Conservation (phyloP, 2,797 vertebrate genomes). For the Bucorvus abyssinicus region DNA sequence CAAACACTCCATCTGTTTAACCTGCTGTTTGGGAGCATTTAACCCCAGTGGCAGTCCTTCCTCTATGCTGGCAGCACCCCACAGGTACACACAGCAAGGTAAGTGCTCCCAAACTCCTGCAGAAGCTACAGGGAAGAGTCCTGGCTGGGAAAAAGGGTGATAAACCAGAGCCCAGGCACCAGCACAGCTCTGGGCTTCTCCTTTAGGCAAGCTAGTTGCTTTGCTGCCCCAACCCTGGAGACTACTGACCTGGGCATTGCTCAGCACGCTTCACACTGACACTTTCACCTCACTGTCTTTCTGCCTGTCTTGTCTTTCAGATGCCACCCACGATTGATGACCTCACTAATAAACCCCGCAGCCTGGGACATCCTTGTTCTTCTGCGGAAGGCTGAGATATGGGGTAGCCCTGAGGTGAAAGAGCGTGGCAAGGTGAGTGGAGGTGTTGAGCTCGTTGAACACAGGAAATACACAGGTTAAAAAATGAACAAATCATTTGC, state of each 20-base stretch:
- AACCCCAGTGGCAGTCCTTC: background rate
- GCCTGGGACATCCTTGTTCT: background rate
- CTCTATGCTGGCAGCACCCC: background rate
- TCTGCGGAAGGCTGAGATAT: background rate
- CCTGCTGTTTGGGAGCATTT: background rate
- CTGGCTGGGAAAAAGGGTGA: background rate
- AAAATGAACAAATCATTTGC: background rate
- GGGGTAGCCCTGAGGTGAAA: background rate
- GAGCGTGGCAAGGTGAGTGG: background rate
- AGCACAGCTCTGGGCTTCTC: background rate
- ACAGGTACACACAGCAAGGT: background rate
- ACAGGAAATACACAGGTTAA: background rate
- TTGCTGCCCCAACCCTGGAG: too few species aligned
- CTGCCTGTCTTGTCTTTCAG: background rate
- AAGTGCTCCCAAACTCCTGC: background rate
- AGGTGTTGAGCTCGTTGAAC: background rate
- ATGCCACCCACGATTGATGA: background rate
- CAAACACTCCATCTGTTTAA: background rate
- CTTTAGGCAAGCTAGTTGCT: background rate
- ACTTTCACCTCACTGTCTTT: background rate
- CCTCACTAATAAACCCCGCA: accelerated
- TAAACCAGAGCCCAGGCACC: background rate
- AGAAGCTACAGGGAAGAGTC: background rate
- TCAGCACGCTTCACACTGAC: background rate
- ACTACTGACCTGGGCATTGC: background rate